Percentiles rank a stretch among this genome's conserved stretches.
These are phyloP conservation scores for Dinomys branickii DNA, from an alignment of 2,113 vertebrate genomes.

Conservation along the genomic window DNA sequence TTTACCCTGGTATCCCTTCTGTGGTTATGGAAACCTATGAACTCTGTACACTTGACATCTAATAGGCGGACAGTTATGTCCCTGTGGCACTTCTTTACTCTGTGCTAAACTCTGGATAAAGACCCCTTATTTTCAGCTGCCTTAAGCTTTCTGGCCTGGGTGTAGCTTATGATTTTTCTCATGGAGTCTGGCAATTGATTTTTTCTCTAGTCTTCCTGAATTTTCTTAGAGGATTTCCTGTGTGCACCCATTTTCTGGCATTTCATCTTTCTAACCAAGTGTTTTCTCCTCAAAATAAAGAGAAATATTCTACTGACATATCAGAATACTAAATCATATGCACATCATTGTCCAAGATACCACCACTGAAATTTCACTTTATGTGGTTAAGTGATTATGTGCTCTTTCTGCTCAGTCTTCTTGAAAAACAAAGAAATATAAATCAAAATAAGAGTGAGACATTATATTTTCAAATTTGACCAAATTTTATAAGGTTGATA, in stretches of 20 bases:
- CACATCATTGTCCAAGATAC: background rate
- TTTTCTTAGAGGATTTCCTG: background rate
- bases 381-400: background rate
- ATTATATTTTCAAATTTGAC: background rate
- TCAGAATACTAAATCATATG: background rate
- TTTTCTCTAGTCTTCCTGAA: background rate
- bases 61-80: background rate
- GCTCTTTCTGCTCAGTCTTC: background rate
- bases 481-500: slow-evolving; percentile 12
- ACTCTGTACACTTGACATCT: background rate
- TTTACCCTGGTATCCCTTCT: background rate
- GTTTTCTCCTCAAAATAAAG: background rate
- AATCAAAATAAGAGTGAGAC: background rate
- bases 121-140: background rate
- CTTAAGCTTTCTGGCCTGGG: background rate
- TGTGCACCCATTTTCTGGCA: background rate
- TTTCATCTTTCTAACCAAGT: background rate
- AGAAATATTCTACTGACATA: background rate
- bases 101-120: background rate
- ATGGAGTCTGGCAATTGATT: background rate
- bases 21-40: background rate
- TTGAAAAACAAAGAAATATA: background rate
- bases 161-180: background rate
- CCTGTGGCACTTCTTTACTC: background rate
- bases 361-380: background rate